Evolutionary conservation across 2,888 invertebrate genomes (phyloP).

Genomic region (Aproaerema taeniolella): DNA sequence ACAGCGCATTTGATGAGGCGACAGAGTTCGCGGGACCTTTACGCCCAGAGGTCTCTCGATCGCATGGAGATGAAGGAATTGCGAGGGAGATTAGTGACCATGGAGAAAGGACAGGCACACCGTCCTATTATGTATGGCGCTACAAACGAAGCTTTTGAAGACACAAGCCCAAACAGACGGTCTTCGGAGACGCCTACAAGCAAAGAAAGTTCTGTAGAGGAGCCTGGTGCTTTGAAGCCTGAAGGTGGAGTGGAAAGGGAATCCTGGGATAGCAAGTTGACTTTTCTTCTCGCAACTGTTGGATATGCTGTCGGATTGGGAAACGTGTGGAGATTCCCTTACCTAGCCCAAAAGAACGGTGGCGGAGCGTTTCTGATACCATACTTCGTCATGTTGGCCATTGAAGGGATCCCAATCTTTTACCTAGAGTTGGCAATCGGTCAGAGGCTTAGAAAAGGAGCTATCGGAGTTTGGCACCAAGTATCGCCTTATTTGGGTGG

Average conservation of each 20-base stretch:
- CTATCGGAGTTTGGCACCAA: conserved; percentile 97
- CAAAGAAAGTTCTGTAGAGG: conserved; percentile 81
- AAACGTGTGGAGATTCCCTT: conserved; percentile 97
- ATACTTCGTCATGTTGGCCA: conserved; percentile 95
- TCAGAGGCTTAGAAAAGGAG: conserved; percentile 93
- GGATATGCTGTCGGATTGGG: conserved; percentile 96
- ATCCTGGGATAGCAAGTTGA: conserved; percentile 95
- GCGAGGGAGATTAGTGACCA: conserved; percentile 85
- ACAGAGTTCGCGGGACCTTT: conserved; percentile 91
- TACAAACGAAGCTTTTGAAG: conserved; percentile 88
- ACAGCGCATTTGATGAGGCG: conserved; percentile 92
- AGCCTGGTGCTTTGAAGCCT: conserved; percentile 80
- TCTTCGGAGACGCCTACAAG: conserved; percentile 70
- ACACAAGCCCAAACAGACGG: conserved; percentile 62
- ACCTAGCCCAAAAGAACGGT: conserved; percentile 95
- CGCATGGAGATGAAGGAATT: conserved; percentile 92
- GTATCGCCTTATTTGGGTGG: conserved; percentile 92
- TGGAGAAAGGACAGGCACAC: conserved; percentile 80
- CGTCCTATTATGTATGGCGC: conserved; percentile 85
- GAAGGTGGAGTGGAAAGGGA: conserved; percentile 88
- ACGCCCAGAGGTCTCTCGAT: conserved; percentile 87
- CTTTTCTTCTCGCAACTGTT: conserved; percentile 94
- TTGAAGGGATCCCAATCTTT: conserved; percentile 97
- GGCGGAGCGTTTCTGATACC: conserved; percentile 98
- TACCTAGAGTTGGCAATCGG: conserved; percentile 97